phyloP scores from a whole-genome alignment of 2,888 invertebrate genomes.

The Drosophila tanythrix region DNA sequence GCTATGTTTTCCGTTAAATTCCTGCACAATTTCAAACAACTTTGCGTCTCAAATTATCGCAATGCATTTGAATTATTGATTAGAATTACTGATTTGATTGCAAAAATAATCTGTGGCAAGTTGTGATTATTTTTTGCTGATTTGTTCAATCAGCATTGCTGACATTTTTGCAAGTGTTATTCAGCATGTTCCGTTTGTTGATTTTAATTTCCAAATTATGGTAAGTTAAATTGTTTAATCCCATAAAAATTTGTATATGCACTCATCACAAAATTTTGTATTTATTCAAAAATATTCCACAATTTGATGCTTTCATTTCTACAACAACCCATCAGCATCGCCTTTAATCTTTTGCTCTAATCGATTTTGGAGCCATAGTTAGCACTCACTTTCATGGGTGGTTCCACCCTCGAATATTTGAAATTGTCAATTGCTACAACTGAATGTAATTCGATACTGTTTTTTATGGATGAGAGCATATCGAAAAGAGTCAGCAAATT shows the following conservation, averaged over 20 bases:
- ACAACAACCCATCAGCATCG: background rate
- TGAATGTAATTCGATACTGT: conserved; percentile 62
- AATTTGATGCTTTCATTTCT: background rate
- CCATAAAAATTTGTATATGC: background rate
- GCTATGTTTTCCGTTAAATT: background rate
- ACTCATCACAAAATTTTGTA: background rate
- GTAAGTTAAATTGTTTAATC: background rate
- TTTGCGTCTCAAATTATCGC: background rate
- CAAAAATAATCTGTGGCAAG: background rate
- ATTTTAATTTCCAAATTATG: background rate
- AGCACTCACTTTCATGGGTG: conserved; percentile 5
- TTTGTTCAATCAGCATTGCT: background rate
- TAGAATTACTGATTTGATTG: background rate
- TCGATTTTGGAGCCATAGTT: conserved; percentile 2
- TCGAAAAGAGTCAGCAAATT: conserved; percentile 62
- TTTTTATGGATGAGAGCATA: conserved; percentile 60
- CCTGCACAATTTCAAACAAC: background rate
- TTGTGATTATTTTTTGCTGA: background rate
- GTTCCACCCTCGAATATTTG: background rate
- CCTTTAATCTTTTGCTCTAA: conserved; percentile 12
- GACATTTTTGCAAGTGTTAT: background rate
- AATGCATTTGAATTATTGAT: background rate
- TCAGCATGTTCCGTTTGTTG: background rate
- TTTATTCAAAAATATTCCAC: background rate
- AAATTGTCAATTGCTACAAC: conserved; percentile 34